Conservation (phyloP, 2,113 vertebrate genomes). For the Cyanoderma ruficeps region DNA sequence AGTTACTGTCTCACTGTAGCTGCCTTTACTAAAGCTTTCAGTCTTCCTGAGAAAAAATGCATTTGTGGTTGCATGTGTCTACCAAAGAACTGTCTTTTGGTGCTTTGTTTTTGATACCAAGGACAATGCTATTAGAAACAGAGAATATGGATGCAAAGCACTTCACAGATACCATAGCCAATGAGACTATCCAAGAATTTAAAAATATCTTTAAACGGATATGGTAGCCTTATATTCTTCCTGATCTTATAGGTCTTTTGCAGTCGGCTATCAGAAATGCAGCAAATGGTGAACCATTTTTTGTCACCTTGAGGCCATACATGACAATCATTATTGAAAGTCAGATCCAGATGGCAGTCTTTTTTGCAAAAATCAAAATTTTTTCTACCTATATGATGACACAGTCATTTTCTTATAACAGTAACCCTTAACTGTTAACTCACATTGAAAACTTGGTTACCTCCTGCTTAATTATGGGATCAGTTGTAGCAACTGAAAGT, state of each 20-base stretch:
- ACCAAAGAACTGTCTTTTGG: not conserved
- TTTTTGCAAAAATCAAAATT: not conserved
- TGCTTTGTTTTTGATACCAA: not conserved
- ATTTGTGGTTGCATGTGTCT: not conserved
- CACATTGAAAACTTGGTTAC: not conserved
- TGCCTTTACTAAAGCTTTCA: not conserved
- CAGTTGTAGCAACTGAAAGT: conserved; percentile 26
- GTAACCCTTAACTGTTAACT: conserved; percentile 39
- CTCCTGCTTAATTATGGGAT: conserved; percentile 16
- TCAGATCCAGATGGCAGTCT: not conserved
- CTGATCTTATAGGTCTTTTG: not conserved
- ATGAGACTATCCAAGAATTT: not conserved
- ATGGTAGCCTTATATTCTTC: not conserved
- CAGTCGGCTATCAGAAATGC: not conserved
- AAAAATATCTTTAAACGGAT: not conserved
- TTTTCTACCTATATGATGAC: not conserved
- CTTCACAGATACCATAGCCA: not conserved
- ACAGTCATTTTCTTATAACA: not conserved
- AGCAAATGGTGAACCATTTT: not conserved
- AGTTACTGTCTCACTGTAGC: not conserved
- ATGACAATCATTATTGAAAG: not conserved
- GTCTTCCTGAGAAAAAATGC: not conserved
- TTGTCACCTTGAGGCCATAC: not conserved
- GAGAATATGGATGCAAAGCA: not conserved
- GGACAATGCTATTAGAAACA: not conserved